Evolutionary conservation across 2,888 invertebrate genomes (phyloP).

Genomic region (Xylophagus ater): DNA sequence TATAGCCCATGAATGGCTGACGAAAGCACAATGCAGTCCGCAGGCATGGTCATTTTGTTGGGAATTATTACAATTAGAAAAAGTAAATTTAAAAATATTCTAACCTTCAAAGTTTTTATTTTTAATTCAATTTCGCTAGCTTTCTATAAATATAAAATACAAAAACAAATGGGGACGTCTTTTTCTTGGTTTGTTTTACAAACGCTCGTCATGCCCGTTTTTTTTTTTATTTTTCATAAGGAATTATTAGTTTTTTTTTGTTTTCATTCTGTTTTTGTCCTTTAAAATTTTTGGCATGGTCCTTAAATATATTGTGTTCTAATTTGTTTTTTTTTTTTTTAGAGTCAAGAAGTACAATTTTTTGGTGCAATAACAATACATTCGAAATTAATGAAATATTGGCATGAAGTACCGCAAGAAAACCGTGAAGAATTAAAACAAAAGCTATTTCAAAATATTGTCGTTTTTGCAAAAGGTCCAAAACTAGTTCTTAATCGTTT

Average conservation of each 20-base stretch:
- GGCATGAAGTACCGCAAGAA: constrained; percentile 74
- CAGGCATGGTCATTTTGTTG: constrained; percentile 91
- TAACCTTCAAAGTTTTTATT: no score
- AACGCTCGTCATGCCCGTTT: no score
- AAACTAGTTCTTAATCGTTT: constrained; percentile 77
- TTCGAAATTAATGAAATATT: constrained; percentile 75
- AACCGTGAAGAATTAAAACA: constrained; percentile 67
- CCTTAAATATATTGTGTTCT: no score
- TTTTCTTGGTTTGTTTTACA: no score
- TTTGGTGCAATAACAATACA: constrained; percentile 87
- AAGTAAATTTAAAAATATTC: constrained; percentile 44
- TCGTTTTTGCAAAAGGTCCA: constrained; percentile 67
- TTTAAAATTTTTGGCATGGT: no score
- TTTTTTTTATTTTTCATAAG: no score
- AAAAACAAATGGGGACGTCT: no score
- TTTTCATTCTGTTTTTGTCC: no score
- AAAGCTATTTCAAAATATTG: constrained; percentile 64
- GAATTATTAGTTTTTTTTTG: no score
- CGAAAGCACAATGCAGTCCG: constrained; percentile 69
- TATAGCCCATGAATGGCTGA: constrained; percentile 76
- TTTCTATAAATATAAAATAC: no score
- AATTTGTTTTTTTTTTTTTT: constrained; percentile 29
- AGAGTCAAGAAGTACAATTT: constrained; percentile 84
- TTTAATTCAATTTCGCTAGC: no score
- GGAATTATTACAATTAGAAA: constrained; percentile 71